These are phyloP conservation scores for Polia nebulosa DNA, from an alignment of 2,888 invertebrate species.

Conservation along the genomic window DNA sequence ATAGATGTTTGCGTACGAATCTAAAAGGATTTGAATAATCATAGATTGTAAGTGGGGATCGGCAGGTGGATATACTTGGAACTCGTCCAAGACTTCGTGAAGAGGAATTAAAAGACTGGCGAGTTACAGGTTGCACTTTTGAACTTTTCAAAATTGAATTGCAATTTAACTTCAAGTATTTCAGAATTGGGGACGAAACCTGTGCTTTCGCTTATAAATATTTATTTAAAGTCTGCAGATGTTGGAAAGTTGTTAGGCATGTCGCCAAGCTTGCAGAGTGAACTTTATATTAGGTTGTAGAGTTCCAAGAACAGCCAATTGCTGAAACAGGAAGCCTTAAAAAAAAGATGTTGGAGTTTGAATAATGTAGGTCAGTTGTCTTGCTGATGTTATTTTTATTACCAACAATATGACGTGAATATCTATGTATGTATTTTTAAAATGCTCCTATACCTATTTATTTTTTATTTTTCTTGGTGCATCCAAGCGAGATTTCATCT, in stretches of 20 bases:
- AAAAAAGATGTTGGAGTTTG: background rate
- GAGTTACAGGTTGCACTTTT: conserved; percentile 24
- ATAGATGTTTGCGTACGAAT: conserved; percentile 79
- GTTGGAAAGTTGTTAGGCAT: conserved; percentile 37
- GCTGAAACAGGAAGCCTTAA: background rate
- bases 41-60: conserved; percentile 62
- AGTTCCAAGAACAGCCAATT: background rate
- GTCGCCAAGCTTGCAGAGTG: conserved; percentile 16
- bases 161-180: conserved; percentile 27
- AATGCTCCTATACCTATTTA: no score
- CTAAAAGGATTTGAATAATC: conserved; percentile 72
- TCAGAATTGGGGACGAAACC: conserved; percentile 7
- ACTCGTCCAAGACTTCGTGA: conserved; percentile 41
- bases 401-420: no score
- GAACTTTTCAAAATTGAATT: conserved; percentile 39
- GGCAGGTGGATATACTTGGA: conserved; percentile 64
- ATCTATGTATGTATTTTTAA: no score
- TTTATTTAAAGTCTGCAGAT: conserved; percentile 28
- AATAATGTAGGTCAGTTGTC: no score
- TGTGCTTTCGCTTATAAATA: conserved; percentile 18
- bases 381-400: no score
- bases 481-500: background rate
- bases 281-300: background rate
- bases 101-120: conserved; percentile 45
- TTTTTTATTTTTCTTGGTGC: background rate